Evolutionary conservation across 2,888 invertebrate species (phyloP).

Genomic region (Rhaphigaster nebulosa): DNA sequence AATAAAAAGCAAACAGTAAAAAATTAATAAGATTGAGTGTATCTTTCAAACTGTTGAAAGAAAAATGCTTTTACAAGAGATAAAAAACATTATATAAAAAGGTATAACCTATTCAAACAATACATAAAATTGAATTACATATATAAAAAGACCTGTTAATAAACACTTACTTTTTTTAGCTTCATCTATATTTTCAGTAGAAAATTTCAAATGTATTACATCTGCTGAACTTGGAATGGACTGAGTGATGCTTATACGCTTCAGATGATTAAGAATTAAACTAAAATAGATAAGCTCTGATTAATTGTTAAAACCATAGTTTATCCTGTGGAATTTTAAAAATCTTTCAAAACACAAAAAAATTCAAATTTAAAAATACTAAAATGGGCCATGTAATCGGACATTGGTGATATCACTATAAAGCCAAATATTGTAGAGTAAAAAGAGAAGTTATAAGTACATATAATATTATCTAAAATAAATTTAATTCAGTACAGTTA

Average conservation of each 20-base stretch:
- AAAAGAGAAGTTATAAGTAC: no score
- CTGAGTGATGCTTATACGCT: slow-evolving; percentile 3
- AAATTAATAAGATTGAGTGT: not conserved
- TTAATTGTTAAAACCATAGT: not conserved
- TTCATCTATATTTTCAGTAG: slow-evolving; percentile 47
- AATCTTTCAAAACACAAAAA: not conserved
- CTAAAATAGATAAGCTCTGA: slow-evolving; percentile 21
- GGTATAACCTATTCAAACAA: not conserved
- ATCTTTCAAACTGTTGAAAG: not conserved
- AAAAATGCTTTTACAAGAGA: no score
- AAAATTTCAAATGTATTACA: slow-evolving; percentile 49
- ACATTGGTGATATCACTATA: not conserved
- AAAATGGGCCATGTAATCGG: not conserved
- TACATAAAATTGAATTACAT: not conserved
- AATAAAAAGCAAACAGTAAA: no score
- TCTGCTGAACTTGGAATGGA: slow-evolving; percentile 28
- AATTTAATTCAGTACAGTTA: no score
- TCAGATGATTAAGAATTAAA: slow-evolving; percentile 49
- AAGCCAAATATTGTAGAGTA: no score
- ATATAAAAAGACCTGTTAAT: not conserved
- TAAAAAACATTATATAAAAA: not conserved
- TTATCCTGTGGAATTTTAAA: not conserved
- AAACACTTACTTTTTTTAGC: slow-evolving; percentile 41
- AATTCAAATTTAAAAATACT: not conserved
- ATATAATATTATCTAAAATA: no score